Conservation (phyloP, 2,113 vertebrate species). For the Labeo rohita region DNA sequence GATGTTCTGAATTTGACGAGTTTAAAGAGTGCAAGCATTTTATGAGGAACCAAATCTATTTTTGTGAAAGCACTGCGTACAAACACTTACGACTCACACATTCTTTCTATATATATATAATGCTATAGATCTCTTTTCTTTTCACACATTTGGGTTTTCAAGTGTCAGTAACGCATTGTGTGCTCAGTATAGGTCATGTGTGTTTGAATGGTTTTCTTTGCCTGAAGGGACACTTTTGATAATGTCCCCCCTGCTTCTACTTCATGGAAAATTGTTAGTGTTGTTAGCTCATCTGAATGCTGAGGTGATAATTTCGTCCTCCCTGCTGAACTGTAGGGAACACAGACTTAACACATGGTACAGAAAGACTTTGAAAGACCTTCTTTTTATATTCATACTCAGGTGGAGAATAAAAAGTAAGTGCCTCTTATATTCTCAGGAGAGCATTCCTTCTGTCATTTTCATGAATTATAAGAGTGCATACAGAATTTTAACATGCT, state of each 20-base stretch:
- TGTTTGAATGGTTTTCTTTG: constrained; percentile 27
- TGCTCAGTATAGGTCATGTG: background rate
- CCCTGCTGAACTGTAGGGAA: background rate
- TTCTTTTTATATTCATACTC: background rate
- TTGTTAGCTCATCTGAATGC: constrained; percentile 21
- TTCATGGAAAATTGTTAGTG: background rate
- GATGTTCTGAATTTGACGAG: background rate
- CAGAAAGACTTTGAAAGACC: constrained; percentile 6
- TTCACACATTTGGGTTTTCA: background rate
- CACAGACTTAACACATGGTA: background rate
- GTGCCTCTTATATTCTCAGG: background rate
- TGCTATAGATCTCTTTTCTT: constrained; percentile 8
- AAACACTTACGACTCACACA: constrained; percentile 20
- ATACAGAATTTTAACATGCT: background rate
- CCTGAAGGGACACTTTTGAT: background rate
- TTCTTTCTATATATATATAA: background rate
- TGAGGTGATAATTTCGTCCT: background rate
- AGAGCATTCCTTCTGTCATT: background rate
- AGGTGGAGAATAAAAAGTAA: background rate
- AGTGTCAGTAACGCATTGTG: constrained; percentile 2
- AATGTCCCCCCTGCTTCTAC: background rate
- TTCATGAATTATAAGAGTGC: background rate
- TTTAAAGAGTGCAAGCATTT: background rate
- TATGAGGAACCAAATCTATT: background rate
- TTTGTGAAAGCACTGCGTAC: constrained; percentile 3